Conservation (phyloP, 1,140 invertebrate species). For the Pogonognathellus flavescens region DNA sequence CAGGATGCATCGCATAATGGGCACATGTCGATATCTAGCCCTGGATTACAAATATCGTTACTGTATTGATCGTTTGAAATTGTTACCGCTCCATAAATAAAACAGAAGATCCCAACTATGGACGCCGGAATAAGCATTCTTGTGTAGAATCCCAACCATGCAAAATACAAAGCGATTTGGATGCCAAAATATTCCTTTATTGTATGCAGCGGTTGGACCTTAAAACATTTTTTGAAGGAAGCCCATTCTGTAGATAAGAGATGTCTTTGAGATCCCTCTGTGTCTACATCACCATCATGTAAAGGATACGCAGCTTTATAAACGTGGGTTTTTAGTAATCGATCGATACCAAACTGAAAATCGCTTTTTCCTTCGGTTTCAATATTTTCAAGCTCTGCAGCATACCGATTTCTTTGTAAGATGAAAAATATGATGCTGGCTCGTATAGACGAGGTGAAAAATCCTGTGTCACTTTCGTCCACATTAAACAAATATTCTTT, state of each 20-base stretch:
- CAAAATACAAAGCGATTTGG: constrained; percentile 77
- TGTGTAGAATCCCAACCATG: constrained; percentile 78
- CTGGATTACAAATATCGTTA: constrained; percentile 88
- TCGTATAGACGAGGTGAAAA: too few relatives aligned
- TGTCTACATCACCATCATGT: constrained; percentile 79
- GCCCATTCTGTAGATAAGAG: constrained; percentile 77
- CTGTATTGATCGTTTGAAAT: constrained; percentile 80
- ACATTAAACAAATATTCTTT: too few relatives aligned
- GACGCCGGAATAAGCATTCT: constrained; percentile 74
- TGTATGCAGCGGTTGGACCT: constrained; percentile 74
- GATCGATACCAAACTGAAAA: too few relatives aligned
- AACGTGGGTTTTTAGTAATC: too few relatives aligned
- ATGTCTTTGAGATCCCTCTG: constrained; percentile 79
- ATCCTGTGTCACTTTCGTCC: too few relatives aligned
- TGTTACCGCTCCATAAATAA: constrained; percentile 78
- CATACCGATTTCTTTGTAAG: too few relatives aligned
- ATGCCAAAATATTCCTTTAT: constrained; percentile 76
- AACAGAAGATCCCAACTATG: constrained; percentile 73
- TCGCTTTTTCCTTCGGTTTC: too few relatives aligned
- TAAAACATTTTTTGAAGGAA: constrained; percentile 71
- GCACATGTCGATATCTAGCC: constrained; percentile 80
- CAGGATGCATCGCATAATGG: constrained; percentile 88
- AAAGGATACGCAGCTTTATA: too few relatives aligned
- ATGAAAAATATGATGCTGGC: too few relatives aligned
- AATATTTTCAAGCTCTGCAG: too few relatives aligned